phyloP scores from a whole-genome alignment of 2,113 vertebrate species.

The Myotis lucifugus region DNA sequence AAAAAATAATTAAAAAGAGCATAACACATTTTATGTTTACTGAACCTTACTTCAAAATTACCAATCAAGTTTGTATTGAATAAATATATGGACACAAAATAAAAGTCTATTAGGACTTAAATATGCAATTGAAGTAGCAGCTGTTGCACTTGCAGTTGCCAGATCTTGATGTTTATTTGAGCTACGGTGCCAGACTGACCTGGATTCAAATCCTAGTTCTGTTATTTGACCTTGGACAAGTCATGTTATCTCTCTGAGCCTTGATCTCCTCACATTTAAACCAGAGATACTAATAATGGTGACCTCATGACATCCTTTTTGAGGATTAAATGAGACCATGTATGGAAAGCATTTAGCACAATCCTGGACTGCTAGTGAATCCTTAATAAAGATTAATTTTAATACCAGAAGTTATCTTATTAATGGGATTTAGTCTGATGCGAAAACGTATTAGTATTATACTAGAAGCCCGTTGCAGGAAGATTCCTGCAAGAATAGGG shows the following conservation, averaged over 20 bases:
- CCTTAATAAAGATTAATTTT: neutral
- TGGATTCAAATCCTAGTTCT: slow-evolving; percentile 6
- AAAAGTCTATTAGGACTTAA: slow-evolving; percentile 32
- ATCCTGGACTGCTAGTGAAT: neutral
- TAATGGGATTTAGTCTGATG: neutral
- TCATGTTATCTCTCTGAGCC: neutral
- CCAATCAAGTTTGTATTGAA: slow-evolving; percentile 12
- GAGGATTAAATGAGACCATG: neutral
- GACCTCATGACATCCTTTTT: neutral
- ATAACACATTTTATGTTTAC: slow-evolving; percentile 37
- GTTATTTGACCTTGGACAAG: neutral
- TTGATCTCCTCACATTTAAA: neutral
- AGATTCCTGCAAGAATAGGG: no score
- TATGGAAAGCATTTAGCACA: neutral
- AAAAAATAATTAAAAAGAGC: neutral
- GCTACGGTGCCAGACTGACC: neutral
- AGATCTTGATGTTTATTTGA: slow-evolving; percentile 21
- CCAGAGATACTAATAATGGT: neutral
- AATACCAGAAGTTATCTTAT: neutral
- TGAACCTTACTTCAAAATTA: slow-evolving; percentile 49
- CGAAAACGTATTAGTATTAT: neutral
- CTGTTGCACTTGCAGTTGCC: neutral
- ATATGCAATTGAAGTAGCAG: slow-evolving; percentile 15
- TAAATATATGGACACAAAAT: slow-evolving; percentile 32
- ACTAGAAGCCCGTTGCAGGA: no score